Conservation (phyloP, 2,888 invertebrate species). For the Cheilosia pagana region DNA sequence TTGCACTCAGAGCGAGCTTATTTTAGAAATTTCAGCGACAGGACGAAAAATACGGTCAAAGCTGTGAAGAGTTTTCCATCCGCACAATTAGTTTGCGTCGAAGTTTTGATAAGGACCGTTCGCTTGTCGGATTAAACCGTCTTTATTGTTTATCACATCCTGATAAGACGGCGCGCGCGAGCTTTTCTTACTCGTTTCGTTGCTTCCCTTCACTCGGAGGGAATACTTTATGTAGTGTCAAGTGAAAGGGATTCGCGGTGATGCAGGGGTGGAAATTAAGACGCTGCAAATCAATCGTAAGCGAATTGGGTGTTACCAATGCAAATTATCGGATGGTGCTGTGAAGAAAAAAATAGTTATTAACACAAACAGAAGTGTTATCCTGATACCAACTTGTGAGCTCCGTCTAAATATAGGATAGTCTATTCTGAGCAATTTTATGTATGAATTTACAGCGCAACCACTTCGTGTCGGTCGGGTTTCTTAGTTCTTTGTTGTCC, state of each 20-base stretch:
- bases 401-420: not conserved
- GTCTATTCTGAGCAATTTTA: not conserved
- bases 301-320: not conserved
- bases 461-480: slow-evolving; percentile 22
- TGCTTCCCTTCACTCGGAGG: slow-evolving; percentile 31
- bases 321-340: slow-evolving; percentile 3
- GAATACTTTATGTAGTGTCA: slow-evolving; percentile 34
- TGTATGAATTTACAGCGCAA: slow-evolving; percentile 3
- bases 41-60: slow-evolving; percentile 71
- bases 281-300: not conserved
- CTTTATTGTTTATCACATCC: slow-evolving; percentile 65
- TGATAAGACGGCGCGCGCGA: slow-evolving; percentile 73
- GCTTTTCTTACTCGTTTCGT: slow-evolving; percentile 51
- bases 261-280: not conserved
- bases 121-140: slow-evolving; percentile 70
- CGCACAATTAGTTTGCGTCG: slow-evolving; percentile 69
- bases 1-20: slow-evolving; percentile 33
- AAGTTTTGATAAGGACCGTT: slow-evolving; percentile 71
- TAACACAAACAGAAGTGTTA: not conserved
- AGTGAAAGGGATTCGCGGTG: slow-evolving; percentile 19
- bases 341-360: not conserved
- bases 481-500: slow-evolving; percentile 18
- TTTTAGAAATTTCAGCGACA: slow-evolving; percentile 58
- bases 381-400: not conserved
- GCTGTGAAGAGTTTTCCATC: slow-evolving; percentile 50